Conservation (phyloP, 2,888 invertebrate genomes). For the Miltochrista miniata region DNA sequence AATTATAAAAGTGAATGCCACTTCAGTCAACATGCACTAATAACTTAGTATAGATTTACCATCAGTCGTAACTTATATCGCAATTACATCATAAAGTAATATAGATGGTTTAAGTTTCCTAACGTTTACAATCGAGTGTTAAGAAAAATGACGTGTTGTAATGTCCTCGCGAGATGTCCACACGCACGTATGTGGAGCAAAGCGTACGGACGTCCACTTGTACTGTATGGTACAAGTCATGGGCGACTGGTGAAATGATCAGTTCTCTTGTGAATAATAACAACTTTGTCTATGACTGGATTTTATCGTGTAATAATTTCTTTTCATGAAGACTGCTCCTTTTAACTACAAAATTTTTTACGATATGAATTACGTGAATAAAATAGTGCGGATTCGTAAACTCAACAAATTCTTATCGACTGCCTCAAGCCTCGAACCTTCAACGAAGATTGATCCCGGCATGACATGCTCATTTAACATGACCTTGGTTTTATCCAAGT, state of each 20-base stretch:
- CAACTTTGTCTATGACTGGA: too few relatives aligned
- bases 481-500: too few relatives aligned
- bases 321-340: too few relatives aligned
- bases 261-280: too few relatives aligned
- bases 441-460: too few relatives aligned
- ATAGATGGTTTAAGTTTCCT: slow-evolving; percentile 36
- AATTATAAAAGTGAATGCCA: background rate
- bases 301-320: too few relatives aligned
- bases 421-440: too few relatives aligned
- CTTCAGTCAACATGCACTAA: slow-evolving; percentile 1
- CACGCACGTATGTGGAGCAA: slow-evolving; percentile 71
- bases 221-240: slow-evolving; percentile 9
- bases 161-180: slow-evolving; percentile 57
- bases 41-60: slow-evolving; percentile 10
- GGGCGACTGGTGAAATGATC: background rate
- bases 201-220: slow-evolving; percentile 44
- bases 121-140: slow-evolving; percentile 52
- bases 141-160: slow-evolving; percentile 52
- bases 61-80: slow-evolving; percentile 6
- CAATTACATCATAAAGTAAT: slow-evolving; percentile 24
- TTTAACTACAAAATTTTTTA: too few relatives aligned
- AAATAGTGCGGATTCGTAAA: too few relatives aligned
- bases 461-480: too few relatives aligned
- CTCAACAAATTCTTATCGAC: too few relatives aligned
- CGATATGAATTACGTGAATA: too few relatives aligned